A percentile compares a stretch with the other conserved stretches of the same genome.
Conservation (phyloP, 2,113 vertebrate genomes). For the Hippoglossus stenolepis region DNA sequence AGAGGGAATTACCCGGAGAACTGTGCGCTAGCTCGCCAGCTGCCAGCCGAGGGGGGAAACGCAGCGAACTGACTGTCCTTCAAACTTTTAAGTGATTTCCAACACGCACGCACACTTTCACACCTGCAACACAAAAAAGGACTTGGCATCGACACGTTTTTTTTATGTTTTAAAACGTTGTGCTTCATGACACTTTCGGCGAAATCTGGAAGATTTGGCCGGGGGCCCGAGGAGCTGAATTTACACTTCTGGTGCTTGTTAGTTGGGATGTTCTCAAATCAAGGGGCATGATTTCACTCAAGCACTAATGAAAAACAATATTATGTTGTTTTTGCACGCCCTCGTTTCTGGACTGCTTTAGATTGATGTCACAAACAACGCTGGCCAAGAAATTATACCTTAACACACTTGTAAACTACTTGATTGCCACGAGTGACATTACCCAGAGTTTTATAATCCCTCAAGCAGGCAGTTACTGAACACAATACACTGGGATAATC, state of each 20-base stretch:
- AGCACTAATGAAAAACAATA: slow-evolving; percentile 76
- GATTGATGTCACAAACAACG: slow-evolving; percentile 76
- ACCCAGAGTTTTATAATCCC: slow-evolving; percentile 46
- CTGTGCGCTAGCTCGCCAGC: slow-evolving; percentile 10
- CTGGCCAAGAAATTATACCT: slow-evolving; percentile 66
- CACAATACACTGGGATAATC: slow-evolving; percentile 44
- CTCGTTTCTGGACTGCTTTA: slow-evolving; percentile 67
- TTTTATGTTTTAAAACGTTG: slow-evolving; percentile 75
- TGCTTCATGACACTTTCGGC: slow-evolving; percentile 77
- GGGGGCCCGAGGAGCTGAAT: slow-evolving; percentile 82
- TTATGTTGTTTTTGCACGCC: slow-evolving; percentile 66
- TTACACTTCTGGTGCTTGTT: slow-evolving; percentile 85
- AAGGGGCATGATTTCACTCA: slow-evolving; percentile 84
- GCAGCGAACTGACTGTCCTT: slow-evolving; percentile 39
- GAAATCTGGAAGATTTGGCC: slow-evolving; percentile 82
- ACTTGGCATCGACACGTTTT: slow-evolving; percentile 71
- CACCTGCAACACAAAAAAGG: slow-evolving; percentile 81
- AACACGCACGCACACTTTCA: slow-evolving; percentile 62
- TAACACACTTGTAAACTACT: slow-evolving; percentile 43
- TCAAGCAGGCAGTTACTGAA: slow-evolving; percentile 23
- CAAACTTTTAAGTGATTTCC: slow-evolving; percentile 35
- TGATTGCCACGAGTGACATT: slow-evolving; percentile 64
- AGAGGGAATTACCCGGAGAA: slow-evolving; percentile 32
- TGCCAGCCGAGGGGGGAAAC: slow-evolving; percentile 23
- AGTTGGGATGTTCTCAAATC: slow-evolving; percentile 81